Evolutionary conservation across 1,140 invertebrate species (phyloP), one percentile per base, ranked within the genome.

Genomic region (Latrodectus geometricus): DNA sequence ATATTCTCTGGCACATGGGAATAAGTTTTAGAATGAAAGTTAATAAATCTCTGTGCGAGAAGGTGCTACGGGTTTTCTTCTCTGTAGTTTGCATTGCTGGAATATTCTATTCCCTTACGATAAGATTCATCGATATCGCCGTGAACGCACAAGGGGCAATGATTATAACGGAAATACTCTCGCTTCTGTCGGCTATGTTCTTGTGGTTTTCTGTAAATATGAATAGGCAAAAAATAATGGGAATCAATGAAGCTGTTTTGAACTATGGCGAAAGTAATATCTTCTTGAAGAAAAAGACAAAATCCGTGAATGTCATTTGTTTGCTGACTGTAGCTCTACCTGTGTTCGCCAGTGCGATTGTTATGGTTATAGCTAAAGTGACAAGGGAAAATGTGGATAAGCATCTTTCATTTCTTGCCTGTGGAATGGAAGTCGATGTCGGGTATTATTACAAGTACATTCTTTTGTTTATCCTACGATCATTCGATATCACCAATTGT

Each of bases 1-100:
- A 86, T 8, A 21, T 86, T 48, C 23, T 86, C n/a, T 86, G 83
- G 83, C 76, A 69, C 52, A 86, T 72, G 66, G 74, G 83, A 14
- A 50, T 86, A 20, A 77, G 72, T 48, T 86, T 86, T 17, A 78
- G 56, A 56, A 9, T 70, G 23, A 56, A 54, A 35, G 35, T 12
- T 4, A 61, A 8, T 12, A 86, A 72, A 48, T 50, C 74, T 0
- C 20, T 17, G 3, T 72, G 61, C 20, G 83, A 86, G 49, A 69
- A 72, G n/a, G n/a, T 78, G 9, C 9, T 77, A 14, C 48, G 83
- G 20, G 52, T 54, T 48, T 50, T 78, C 20, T 15, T 78, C 8
- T 66, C 48, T 49, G 23, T 78, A 14, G 4, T 86, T 11, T 86
- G 68, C 66, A 9, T 78, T 11, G 17, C 48, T 20, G 83, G 83